Evolutionary conservation across 2,888 invertebrate species (phyloP), one percentile per base, ranked within the genome.

Genomic region (Tanytarsus gracilentus): DNA sequence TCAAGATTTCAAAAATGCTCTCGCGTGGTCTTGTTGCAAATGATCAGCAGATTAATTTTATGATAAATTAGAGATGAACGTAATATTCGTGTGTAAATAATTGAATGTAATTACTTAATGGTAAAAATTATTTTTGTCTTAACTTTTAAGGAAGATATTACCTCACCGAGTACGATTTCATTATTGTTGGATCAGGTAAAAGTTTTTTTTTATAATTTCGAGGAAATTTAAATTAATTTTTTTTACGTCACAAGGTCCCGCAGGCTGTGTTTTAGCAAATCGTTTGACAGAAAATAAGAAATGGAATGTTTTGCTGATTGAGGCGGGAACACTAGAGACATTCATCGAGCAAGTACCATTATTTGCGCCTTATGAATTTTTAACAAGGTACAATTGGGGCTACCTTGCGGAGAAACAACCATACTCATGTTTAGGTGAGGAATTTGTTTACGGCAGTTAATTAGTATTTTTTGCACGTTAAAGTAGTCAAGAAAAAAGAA

Each of bases 171-270:
- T 60, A 60, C 14, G 60, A 60, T 50, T 60, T 50, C 18, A 30
- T 60, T 8, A 26, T 60, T 25, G 60, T 60, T 11, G 60, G 60
- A 33, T 6, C 14, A 14, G 16, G 16, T 36, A 1, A 36, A 8
- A 14, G 36, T 3, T 1, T 14, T 7, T 2, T 1, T 6, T 14
- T 14, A 2, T 2, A 14, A 36, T 14, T 14, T 16, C 16, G 36
- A 6, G n/a, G 16, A 14, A 36, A 36, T 36, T 14, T 36, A 14
- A 14, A 36, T 3, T 11, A 14, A 2, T n/a, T 9, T 14, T 36
- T 36, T 14, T 14, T 2, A 36, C n/a, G n/a, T 36, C 36, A 14
- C 16, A n/a, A 36, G 92, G 92, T 26, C 90, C 92, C 4, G 90
- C 91, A 68, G 89, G 89, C 48, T 69, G 73, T 63, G 61, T 61